Percentiles rank a stretch among this genome's conserved stretches.
These are phyloP conservation scores for Chrysotoxum bicinctum DNA, from an alignment of 2,888 invertebrate genomes.

Conservation along the genomic window DNA sequence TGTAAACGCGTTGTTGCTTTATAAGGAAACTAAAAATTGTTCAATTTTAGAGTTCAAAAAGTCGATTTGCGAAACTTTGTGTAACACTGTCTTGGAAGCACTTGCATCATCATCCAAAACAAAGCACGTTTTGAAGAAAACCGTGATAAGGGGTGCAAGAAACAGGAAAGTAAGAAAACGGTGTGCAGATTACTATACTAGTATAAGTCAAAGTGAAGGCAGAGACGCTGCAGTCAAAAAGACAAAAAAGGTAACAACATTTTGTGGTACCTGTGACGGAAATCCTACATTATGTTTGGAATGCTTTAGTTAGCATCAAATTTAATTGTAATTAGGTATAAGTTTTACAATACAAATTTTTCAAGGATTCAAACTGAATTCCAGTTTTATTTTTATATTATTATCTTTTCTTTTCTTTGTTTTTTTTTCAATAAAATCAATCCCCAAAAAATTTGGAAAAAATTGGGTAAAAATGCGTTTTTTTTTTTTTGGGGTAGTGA, in stretches of 20 bases:
- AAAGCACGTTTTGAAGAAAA: no score
- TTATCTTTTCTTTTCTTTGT: no score
- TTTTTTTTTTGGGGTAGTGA: no score
- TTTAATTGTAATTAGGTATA: background rate
- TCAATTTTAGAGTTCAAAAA: background rate
- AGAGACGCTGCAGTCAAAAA: background rate
- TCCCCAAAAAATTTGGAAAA: no score
- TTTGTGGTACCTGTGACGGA: background rate
- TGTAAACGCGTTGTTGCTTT: background rate
- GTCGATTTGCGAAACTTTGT: background rate
- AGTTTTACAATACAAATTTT: no score
- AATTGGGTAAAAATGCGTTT: no score
- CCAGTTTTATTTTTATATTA: no score
- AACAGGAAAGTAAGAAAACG: no score
- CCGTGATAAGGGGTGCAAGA: no score
- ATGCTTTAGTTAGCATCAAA: background rate
- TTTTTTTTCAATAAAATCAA: no score
- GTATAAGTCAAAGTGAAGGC: background rate
- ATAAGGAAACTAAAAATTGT: background rate
- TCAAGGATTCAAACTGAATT: no score
- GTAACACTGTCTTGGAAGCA: background rate
- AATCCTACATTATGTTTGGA: background rate
- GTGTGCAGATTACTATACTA: background rate
- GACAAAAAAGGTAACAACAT: background rate
- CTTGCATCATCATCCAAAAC: no score